Conservation (phyloP, 1,140 invertebrate species). For the Elymnias hypermnestra region DNA sequence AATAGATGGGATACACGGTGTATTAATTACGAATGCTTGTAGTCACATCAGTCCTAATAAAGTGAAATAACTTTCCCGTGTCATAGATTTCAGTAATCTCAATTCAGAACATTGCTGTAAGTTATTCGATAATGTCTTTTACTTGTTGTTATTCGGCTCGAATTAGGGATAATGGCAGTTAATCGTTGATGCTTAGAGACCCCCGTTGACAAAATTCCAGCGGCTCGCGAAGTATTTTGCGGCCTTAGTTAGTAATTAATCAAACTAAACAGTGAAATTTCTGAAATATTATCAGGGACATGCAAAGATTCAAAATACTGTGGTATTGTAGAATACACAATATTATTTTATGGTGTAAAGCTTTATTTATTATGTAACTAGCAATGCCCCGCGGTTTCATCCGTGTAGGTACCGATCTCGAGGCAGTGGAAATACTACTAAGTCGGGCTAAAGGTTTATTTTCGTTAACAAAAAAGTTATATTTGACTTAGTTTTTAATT, state of each 20-base stretch:
- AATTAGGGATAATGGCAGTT: slow-evolving; percentile 25
- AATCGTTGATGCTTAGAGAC: slow-evolving; percentile 20
- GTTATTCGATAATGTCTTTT: slow-evolving; percentile 24
- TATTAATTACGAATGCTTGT: not conserved
- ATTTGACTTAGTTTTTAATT: no score
- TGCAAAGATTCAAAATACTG: not conserved
- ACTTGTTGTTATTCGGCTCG: slow-evolving; percentile 15
- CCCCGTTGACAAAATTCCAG: slow-evolving; percentile 19
- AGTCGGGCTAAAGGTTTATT: no score
- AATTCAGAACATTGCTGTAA: slow-evolving; percentile 3
- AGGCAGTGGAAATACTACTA: no score
- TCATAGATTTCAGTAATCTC: not conserved
- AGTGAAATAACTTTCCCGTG: not conserved
- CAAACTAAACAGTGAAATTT: slow-evolving; percentile 13
- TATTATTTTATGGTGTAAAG: no score
- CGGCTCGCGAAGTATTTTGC: slow-evolving; percentile 19
- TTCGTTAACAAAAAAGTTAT: no score
- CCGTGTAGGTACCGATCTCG: no score
- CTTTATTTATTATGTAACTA: no score
- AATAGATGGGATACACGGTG: no score
- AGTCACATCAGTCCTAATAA: not conserved
- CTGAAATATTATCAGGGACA: not conserved
- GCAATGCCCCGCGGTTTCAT: no score
- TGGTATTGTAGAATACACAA: not conserved
- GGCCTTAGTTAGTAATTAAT: slow-evolving; percentile 16